phyloP scores from a whole-genome alignment of 35 echinoderm and acorn worm genomes.

The Acanthaster planci region DNA sequence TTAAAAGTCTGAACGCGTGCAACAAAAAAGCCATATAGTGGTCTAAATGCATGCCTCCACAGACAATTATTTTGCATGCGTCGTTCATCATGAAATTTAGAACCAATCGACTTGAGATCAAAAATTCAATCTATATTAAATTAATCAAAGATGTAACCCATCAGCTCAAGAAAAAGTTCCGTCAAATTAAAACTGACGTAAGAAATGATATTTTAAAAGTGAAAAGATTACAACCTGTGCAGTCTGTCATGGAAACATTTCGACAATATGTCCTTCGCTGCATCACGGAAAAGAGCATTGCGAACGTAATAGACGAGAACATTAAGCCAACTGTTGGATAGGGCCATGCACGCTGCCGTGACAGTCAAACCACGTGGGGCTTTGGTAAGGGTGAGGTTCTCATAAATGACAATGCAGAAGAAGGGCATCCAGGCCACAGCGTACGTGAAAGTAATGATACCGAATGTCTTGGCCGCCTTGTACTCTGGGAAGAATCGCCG shows the following conservation, averaged over 20 bases:
- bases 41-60: too few species aligned
- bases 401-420: constrained; percentile 4
- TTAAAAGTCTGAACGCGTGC: too few species aligned
- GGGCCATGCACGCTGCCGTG: background rate
- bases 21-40: too few species aligned
- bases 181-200: too few species aligned
- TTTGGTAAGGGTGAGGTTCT: constrained; percentile 1
- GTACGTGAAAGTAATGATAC: constrained; percentile 14
- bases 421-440: constrained; percentile 2
- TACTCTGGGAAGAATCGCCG: background rate
- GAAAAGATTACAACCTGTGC: too few species aligned
- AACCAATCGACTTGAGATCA: too few species aligned
- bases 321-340: constrained; percentile 2
- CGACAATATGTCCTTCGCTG: background rate
- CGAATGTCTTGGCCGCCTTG: constrained; percentile 1
- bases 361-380: background rate
- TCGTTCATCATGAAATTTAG: too few species aligned
- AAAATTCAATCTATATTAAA: too few species aligned
- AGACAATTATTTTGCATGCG: too few species aligned
- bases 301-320: constrained; percentile 2
- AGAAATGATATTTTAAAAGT: too few species aligned
- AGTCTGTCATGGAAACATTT: background rate
- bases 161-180: too few species aligned
- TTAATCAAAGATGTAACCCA: too few species aligned
- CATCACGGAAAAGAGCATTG: background rate